Base-by-base conservation (phyloP, 2,888 invertebrate species). In the Watsonalla binaria region DNA sequence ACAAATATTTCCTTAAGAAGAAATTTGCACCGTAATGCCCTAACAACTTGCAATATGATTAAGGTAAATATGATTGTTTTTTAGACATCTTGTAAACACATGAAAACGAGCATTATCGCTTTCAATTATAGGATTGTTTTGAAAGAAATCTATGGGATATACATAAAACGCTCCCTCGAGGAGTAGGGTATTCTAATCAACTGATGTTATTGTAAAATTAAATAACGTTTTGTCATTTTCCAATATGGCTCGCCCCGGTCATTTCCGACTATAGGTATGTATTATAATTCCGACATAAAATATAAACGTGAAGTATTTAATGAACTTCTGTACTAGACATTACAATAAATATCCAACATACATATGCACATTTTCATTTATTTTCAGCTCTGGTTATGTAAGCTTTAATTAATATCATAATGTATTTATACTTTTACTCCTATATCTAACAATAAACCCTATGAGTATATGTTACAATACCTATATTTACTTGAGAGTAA, bases 181-280 rank as follows among this genome's bases (percentile, higher is more conserved):
- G 4, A 2, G 4, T 24, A 24, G 24, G 24, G 4, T 24, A 24
- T 24, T 24, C 1, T 24, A 24, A 24, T 24, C 24, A 24, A 2
- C 24, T 2, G 4, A 24, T 24, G 1, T 24, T 24, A 24, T 24
- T 24, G 24, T 24, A 24, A 24, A 24, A 57, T 62, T 65, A 57
- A 51, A 57, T 76, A 77, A 72, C 76, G 73, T 78, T 69, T 77
- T 80, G 72, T 74, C 69, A 75, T 76, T 80, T 81, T 84, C 78
- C 86, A 87, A 86, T 81, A 87, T 86, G 87, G 87, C 86, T 78
- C 78, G 66, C 76, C 72, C 68, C 72, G 70, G 74, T 73, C 70
- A 66, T 62, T 71, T 68, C 11, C 52, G 58, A 66, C 62, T 70
- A 48, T 49, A 64, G 62, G 63, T 70, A 72, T 60, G 62, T 72